phyloP scores from a whole-genome alignment of 2,797 vertebrate genomes.

The Sphaeramia orbicularis region DNA sequence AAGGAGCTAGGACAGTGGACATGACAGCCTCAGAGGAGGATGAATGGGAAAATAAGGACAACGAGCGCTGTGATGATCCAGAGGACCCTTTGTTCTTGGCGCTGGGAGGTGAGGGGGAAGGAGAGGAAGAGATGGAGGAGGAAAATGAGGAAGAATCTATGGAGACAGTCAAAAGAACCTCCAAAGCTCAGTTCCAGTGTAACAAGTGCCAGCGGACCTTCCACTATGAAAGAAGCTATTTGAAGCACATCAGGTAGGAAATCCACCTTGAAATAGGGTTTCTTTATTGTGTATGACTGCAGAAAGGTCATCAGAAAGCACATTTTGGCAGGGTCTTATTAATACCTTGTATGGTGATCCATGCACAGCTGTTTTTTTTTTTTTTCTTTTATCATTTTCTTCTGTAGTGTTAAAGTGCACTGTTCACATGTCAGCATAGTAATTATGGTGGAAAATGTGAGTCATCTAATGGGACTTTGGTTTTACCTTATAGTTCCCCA shows the following conservation, averaged over 20 bases:
- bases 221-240: slow-evolving; percentile 95
- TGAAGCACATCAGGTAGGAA: slow-evolving; percentile 90
- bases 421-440: not conserved
- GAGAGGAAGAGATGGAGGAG: not conserved
- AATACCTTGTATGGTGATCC: no score
- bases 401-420: not conserved
- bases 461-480: not conserved
- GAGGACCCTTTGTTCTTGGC: slow-evolving; percentile 41
- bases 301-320: not conserved
- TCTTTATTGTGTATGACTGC: no score
- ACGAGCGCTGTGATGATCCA: slow-evolving; percentile 24
- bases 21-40: slow-evolving; percentile 3
- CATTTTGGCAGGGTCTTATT: not conserved
- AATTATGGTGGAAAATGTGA: not conserved
- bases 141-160: slow-evolving; percentile 23
- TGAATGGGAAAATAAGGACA: slow-evolving; percentile 49
- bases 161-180: slow-evolving; percentile 50
- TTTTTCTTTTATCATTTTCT: not conserved
- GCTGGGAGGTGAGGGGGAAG: slow-evolving; percentile 52
- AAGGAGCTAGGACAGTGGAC: not conserved
- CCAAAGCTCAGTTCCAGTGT: slow-evolving; percentile 88
- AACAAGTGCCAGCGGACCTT: slow-evolving; percentile 91
- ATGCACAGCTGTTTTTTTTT: no score
- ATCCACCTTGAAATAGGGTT: not conserved
- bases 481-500: not conserved